Evolutionary conservation across 1,140 invertebrate species (phyloP).

Genomic region (Ips nitidus): DNA sequence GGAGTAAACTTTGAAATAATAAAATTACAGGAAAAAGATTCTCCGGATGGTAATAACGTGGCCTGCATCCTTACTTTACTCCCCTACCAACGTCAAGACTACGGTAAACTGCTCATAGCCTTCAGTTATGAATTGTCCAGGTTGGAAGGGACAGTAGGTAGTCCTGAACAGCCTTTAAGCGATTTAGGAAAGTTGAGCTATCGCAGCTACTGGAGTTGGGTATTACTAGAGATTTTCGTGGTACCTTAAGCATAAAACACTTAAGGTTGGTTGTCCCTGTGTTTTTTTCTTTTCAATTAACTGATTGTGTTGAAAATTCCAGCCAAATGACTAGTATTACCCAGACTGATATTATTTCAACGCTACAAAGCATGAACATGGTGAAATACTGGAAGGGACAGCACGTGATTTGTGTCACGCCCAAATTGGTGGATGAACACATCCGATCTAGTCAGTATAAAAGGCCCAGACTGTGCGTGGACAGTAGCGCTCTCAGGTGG

Average conservation of each 20-base stretch:
- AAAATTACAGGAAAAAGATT: slow-evolving; percentile 83
- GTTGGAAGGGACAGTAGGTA: slow-evolving; percentile 89
- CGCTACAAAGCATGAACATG: slow-evolving; percentile 96
- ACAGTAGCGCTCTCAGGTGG: slow-evolving; percentile 79
- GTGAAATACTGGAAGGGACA: slow-evolving; percentile 98
- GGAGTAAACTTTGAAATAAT: not conserved
- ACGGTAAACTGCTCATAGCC: slow-evolving; percentile 96
- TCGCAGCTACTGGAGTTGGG: slow-evolving; percentile 97
- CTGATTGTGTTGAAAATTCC: slow-evolving; percentile 44
- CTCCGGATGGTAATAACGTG: slow-evolving; percentile 97
- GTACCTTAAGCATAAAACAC: slow-evolving; percentile 91
- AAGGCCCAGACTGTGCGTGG: slow-evolving; percentile 83
- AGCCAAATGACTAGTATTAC: slow-evolving; percentile 95
- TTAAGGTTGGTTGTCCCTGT: slow-evolving; percentile 62
- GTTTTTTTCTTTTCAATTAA: not conserved
- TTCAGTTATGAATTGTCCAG: slow-evolving; percentile 93
- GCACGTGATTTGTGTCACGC: slow-evolving; percentile 96
- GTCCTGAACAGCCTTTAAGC: slow-evolving; percentile 96
- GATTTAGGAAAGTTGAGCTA: slow-evolving; percentile 97
- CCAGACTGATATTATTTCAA: slow-evolving; percentile 93
- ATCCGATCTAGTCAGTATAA: slow-evolving; percentile 90
- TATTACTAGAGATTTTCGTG: slow-evolving; percentile 82
- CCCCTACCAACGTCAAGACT: slow-evolving; percentile 96
- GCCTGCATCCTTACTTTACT: slow-evolving; percentile 97
- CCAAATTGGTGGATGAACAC: slow-evolving; percentile 92